Evolutionary conservation across 2,113 vertebrate species (phyloP).

Genomic region (Heterotis niloticus): DNA sequence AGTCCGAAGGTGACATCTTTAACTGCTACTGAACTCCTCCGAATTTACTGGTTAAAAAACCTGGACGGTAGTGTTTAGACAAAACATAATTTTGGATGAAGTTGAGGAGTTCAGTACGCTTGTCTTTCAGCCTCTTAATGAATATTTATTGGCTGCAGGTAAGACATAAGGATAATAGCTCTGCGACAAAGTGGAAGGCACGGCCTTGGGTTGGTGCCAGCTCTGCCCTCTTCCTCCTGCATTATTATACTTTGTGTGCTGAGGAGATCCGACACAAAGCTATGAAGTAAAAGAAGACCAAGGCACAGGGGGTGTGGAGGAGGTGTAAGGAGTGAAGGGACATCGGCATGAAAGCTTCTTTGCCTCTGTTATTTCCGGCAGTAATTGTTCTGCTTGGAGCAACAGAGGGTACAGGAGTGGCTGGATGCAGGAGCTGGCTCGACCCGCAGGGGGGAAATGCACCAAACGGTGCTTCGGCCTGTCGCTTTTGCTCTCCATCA

Average conservation of each 20-base stretch:
- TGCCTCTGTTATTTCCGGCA: background rate
- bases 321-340: background rate
- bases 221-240: too few species aligned
- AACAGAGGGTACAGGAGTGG: background rate
- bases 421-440: background rate
- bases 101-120: too few species aligned
- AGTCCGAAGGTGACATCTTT: too few species aligned
- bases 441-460: background rate
- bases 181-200: background rate
- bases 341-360: background rate
- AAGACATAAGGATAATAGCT: too few species aligned
- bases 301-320: background rate
- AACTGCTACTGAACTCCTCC: too few species aligned
- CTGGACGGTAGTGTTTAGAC: too few species aligned
- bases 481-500: background rate
- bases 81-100: too few species aligned
- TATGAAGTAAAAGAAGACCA: background rate
- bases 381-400: background rate
- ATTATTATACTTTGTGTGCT: background rate
- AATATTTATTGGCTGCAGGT: too few species aligned
- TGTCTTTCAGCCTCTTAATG: too few species aligned
- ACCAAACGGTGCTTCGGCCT: background rate
- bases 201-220: background rate
- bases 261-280: background rate
- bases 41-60: too few species aligned